Conservation (phyloP, 2,113 vertebrate species). For the Colossoma macropomum region DNA sequence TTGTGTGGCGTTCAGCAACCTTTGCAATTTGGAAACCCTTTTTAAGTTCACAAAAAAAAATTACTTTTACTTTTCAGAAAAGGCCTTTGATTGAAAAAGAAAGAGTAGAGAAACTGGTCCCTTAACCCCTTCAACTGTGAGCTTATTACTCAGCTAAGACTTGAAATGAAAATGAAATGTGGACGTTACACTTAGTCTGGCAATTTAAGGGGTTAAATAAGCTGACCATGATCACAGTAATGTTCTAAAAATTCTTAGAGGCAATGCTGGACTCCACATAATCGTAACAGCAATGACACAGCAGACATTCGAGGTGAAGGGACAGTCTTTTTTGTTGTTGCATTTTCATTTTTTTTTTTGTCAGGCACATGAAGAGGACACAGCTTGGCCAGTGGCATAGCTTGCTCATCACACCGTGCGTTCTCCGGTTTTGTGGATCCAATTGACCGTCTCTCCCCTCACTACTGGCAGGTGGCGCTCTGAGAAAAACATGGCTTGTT, state of each 20-base stretch:
- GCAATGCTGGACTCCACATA: constrained; percentile 49
- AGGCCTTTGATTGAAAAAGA: background rate
- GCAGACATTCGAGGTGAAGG: constrained; percentile 44
- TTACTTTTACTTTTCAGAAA: background rate
- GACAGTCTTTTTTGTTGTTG: background rate
- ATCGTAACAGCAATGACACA: constrained; percentile 53
- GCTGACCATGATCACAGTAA: background rate
- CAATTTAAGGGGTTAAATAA: too few species aligned
- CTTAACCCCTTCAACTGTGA: background rate
- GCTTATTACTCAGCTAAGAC: background rate
- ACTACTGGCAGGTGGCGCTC: constrained; percentile 23
- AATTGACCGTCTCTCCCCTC: background rate
- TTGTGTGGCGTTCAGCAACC: constrained; percentile 45
- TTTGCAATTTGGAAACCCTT: background rate
- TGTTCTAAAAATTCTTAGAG: background rate
- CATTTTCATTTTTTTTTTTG: background rate
- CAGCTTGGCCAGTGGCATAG: constrained; percentile 32
- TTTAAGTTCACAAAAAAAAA: too few species aligned
- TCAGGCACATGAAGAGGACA: constrained; percentile 41
- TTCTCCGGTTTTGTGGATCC: constrained; percentile 45
- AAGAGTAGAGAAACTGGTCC: background rate
- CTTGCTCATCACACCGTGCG: constrained; percentile 36
- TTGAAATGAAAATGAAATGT: too few species aligned
- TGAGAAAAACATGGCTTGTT: background rate
- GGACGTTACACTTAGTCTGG: background rate